Evolutionary conservation across 2,113 vertebrate genomes (phyloP).

Genomic region (Tyrannus savana): DNA sequence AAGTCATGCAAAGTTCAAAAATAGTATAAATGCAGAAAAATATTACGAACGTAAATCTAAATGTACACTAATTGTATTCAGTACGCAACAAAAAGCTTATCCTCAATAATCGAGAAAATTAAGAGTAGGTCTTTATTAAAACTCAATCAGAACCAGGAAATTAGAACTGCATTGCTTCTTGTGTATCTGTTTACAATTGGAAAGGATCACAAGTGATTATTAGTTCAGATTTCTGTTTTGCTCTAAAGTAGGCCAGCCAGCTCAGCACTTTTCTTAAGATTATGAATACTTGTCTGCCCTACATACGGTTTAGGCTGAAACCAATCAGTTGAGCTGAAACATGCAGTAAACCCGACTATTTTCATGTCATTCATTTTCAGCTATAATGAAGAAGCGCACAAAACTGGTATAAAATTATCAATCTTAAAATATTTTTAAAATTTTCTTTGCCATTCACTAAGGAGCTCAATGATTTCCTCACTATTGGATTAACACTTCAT

Average conservation of each 20-base stretch:
- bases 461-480: neutral
- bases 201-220: constrained; percentile 46
- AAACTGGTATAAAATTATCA: neutral
- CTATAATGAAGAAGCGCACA: neutral
- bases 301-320: constrained; percentile 43
- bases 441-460: neutral
- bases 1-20: neutral
- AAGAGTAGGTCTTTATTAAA: neutral
- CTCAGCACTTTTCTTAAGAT: constrained; percentile 60
- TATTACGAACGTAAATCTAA: neutral
- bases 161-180: neutral
- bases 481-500: neutral
- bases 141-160: neutral
- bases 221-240: neutral
- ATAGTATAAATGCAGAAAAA: neutral
- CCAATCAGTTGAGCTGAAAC: constrained; percentile 5
- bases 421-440: neutral
- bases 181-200: neutral
- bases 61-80: neutral
- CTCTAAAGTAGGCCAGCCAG: constrained; percentile 53
- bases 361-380: neutral
- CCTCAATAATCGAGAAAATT: neutral
- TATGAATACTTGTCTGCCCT: constrained; percentile 52
- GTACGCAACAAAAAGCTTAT: neutral
- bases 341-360: neutral